Evolutionary conservation across 2,797 vertebrate species (phyloP).

Genomic region (Pangasius sanitwongsei): DNA sequence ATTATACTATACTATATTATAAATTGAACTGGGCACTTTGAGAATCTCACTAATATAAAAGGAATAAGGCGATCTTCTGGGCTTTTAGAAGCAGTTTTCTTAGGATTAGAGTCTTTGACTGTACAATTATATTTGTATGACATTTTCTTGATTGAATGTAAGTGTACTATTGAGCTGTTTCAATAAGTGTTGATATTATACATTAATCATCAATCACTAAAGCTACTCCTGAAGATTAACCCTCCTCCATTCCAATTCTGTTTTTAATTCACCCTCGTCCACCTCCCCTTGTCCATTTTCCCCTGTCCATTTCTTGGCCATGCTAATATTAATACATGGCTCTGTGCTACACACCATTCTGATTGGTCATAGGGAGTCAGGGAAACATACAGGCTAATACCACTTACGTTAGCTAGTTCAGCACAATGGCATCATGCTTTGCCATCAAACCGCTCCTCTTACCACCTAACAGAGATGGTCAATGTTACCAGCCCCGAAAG

Average conservation of each 20-base stretch:
- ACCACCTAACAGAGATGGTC: neutral
- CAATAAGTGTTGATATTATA: neutral
- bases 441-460: neutral
- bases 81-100: neutral
- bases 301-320: neutral
- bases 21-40: slow-evolving; percentile 58
- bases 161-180: slow-evolving; percentile 6
- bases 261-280: neutral
- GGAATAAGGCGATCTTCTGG: slow-evolving; percentile 46
- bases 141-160: neutral
- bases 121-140: slow-evolving; percentile 14
- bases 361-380: neutral
- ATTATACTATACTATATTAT: slow-evolving; percentile 42
- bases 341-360: neutral
- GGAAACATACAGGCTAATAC: neutral
- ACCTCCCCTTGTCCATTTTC: neutral
- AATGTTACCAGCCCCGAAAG: neutral
- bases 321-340: neutral
- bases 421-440: neutral
- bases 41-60: slow-evolving; percentile 47
- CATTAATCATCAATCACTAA: neutral
- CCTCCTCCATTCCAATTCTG: neutral
- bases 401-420: neutral
- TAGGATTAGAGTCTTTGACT: neutral
- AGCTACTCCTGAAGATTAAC: slow-evolving; percentile 26